phyloP scores from a whole-genome alignment of 2,888 invertebrate genomes.

The Drosophila austrosaltans region DNA sequence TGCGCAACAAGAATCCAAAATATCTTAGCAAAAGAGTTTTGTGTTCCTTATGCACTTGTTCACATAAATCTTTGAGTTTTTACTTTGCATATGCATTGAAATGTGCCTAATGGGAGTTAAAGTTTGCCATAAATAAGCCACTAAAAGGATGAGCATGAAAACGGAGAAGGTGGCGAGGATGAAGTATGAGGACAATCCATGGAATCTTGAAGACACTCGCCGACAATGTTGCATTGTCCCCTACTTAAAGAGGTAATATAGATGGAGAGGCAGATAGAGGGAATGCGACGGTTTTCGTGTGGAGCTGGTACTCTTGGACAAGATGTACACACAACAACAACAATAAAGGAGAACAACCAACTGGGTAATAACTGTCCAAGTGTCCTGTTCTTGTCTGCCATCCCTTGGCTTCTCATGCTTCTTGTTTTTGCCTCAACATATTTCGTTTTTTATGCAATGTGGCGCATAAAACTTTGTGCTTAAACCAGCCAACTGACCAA shows the following conservation, averaged over 20 bases:
- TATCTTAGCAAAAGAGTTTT: constrained; percentile 17
- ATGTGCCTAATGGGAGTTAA: constrained; percentile 80
- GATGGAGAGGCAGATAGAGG: neutral
- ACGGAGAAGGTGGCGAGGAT: neutral
- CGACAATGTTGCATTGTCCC: constrained; percentile 16
- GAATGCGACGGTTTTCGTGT: constrained; percentile 6
- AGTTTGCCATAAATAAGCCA: constrained; percentile 78
- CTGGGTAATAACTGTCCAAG: constrained; percentile 56
- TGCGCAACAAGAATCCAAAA: too few relatives aligned
- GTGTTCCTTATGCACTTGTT: constrained; percentile 31
- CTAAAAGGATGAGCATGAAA: neutral
- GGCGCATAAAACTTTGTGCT: constrained; percentile 60
- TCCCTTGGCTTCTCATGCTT: constrained; percentile 33
- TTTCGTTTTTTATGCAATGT: constrained; percentile 62
- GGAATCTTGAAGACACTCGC: constrained; percentile 20
- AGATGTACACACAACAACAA: constrained; percentile 38
- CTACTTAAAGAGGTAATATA: constrained; percentile 7
- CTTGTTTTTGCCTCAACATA: constrained; percentile 46
- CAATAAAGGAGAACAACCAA: constrained; percentile 25
- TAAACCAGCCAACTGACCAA: constrained; percentile 29
- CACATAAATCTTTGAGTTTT: constrained; percentile 46
- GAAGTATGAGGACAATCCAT: constrained; percentile 15
- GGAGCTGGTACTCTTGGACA: constrained; percentile 41
- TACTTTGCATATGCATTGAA: constrained; percentile 73
- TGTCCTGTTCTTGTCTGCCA: constrained; percentile 25